Conservation (phyloP, 2,113 vertebrate genomes). For the Melospiza melodia region DNA sequence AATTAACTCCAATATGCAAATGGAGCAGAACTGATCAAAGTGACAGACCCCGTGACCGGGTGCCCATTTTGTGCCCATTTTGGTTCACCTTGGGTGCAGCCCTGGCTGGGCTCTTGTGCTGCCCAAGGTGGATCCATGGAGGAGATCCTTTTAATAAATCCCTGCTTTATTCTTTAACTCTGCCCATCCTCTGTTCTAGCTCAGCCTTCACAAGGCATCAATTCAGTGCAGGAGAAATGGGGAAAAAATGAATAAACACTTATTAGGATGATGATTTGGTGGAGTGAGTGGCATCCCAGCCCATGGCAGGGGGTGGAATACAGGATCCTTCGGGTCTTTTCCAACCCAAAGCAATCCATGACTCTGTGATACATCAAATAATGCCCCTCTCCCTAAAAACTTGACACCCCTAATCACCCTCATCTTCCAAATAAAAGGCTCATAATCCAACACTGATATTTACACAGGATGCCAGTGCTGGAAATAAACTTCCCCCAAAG, state of each 20-base stretch:
- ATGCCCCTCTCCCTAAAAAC: neutral
- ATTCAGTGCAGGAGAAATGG: neutral
- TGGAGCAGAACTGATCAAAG: no score
- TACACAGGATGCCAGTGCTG: neutral
- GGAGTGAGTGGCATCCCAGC: neutral
- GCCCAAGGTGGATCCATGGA: no score
- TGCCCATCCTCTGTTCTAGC: neutral
- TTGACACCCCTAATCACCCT: neutral
- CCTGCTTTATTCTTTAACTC: neutral
- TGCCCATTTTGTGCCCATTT: no score
- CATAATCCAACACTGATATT: neutral
- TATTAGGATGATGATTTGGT: neutral
- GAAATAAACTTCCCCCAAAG: neutral
- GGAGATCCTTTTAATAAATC: no score
- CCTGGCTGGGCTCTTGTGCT: no score
- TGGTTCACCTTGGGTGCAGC: no score
- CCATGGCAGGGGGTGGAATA: neutral
- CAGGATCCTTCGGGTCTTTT: neutral
- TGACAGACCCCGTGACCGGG: no score
- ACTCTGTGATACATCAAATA: neutral
- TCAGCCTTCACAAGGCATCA: neutral
- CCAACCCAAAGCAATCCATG: neutral
- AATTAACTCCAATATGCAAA: no score
- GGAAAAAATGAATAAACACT: accelerated
- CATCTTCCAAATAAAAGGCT: neutral